These are phyloP conservation scores for Erythrocercus mccallii DNA, from an alignment of 2,113 vertebrate genomes.

Conservation along the genomic window DNA sequence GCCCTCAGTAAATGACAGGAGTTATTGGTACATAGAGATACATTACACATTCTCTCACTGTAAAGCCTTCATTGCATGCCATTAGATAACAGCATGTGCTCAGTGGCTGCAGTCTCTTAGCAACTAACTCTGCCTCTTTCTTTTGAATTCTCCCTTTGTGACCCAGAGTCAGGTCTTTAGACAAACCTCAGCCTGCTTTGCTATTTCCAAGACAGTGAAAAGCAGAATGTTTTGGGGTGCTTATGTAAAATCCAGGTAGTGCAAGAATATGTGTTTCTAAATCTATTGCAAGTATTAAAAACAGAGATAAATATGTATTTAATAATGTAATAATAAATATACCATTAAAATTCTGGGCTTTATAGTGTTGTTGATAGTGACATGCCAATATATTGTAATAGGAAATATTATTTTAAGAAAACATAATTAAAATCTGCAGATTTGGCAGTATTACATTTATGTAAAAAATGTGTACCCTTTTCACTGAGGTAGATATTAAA, in stretches of 20 bases:
- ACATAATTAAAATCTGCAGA: background rate
- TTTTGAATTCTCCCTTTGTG: constrained; percentile 59
- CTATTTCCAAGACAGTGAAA: constrained; percentile 48
- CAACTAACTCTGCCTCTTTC: constrained; percentile 66
- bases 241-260: background rate
- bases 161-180: constrained; percentile 41
- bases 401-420: background rate
- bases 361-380: background rate
- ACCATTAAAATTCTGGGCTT: background rate
- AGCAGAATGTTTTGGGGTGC: constrained; percentile 19
- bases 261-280: background rate
- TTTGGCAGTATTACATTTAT: background rate
- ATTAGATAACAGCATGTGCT: constrained; percentile 60
- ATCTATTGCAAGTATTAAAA: background rate
- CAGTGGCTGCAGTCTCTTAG: constrained; percentile 65
- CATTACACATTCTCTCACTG: constrained; percentile 17
- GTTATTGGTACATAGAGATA: constrained; percentile 13
- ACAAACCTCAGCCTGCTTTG: constrained; percentile 23
- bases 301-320: background rate
- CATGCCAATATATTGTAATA: background rate
- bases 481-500: background rate
- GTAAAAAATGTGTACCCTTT: background rate
- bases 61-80: constrained; percentile 37
- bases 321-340: background rate
- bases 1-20: background rate